Evolutionary conservation across 2,113 vertebrate species (phyloP).

Genomic region (Brachyhypopomus gauderio): DNA sequence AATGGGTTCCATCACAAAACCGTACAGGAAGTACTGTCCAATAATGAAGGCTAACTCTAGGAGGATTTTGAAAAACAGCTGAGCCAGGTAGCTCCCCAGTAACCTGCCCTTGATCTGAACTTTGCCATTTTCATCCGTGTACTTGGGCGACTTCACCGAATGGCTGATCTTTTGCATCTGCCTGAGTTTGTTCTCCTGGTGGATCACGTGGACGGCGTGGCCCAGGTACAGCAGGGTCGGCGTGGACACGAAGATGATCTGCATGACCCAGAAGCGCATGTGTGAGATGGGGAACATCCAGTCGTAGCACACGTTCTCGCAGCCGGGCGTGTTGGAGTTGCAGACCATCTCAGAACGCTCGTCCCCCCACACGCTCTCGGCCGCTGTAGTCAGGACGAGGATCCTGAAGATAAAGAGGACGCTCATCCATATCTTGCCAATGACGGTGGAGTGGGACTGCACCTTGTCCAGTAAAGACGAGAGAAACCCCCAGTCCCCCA

Average conservation of each 20-base stretch:
- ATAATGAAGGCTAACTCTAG: constrained; percentile 87
- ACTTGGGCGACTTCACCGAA: constrained; percentile 61
- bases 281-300: constrained; percentile 73
- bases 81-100: constrained; percentile 85
- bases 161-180: constrained; percentile 64
- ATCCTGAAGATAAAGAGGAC: constrained; percentile 76
- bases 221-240: constrained; percentile 72
- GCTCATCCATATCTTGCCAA: constrained; percentile 77
- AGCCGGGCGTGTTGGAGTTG: constrained; percentile 68
- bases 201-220: constrained; percentile 68
- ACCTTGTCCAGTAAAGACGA: constrained; percentile 70
- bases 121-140: constrained; percentile 80
- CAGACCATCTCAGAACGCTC: constrained; percentile 68
- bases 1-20: constrained; percentile 74
- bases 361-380: constrained; percentile 71
- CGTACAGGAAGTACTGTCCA: constrained; percentile 79
- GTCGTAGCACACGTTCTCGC: constrained; percentile 69
- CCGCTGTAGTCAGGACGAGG: constrained; percentile 67
- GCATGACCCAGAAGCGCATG: constrained; percentile 74
- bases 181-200: constrained; percentile 67
- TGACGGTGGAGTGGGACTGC: constrained; percentile 71
- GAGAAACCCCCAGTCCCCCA: constrained; percentile 76
- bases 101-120: constrained; percentile 84
- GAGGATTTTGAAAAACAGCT: constrained; percentile 85
- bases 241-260: constrained; percentile 72